A percentile compares a stretch with the other conserved stretches of the same genome.
These are phyloP conservation scores for Champsocephalus gunnari DNA, from an alignment of 2,797 vertebrate species.

Conservation along the genomic window DNA sequence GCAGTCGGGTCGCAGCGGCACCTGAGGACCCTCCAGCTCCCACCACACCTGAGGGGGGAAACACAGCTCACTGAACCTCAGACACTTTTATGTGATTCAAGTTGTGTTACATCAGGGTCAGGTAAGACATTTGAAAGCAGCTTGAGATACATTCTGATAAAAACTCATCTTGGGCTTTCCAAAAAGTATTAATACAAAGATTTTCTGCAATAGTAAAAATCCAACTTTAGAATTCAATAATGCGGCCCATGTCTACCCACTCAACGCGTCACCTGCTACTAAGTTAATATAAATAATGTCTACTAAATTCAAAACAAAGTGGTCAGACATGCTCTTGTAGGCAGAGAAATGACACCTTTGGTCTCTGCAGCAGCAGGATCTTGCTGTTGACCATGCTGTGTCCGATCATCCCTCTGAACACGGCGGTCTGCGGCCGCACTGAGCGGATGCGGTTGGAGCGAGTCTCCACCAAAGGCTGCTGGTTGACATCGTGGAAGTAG, in stretches of 20 bases:
- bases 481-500: slow-evolving; percentile 97
- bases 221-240: no score
- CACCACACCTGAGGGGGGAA: slow-evolving; percentile 92
- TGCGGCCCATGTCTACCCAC: no score
- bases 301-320: no score
- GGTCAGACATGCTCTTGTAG: background rate
- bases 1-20: slow-evolving; percentile 96
- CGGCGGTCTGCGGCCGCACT: slow-evolving; percentile 95
- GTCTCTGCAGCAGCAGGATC: slow-evolving; percentile 97
- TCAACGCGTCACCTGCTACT: no score
- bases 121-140: no score
- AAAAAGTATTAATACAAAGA: no score
- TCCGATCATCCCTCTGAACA: slow-evolving; percentile 99
- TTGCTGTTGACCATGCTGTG: slow-evolving; percentile 99
- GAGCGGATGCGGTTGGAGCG: slow-evolving; percentile 97
- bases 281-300: no score
- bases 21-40: slow-evolving; percentile 98
- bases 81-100: background rate
- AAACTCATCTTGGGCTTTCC: no score
- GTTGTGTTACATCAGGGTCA: background rate
- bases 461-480: slow-evolving; percentile 95
- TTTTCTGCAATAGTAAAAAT: no score
- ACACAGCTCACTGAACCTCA: background rate
- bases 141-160: no score
- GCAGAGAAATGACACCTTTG: slow-evolving; percentile 80